phyloP scores from a whole-genome alignment of 1,140 invertebrate species.

The Diabrotica undecimpunctata region DNA sequence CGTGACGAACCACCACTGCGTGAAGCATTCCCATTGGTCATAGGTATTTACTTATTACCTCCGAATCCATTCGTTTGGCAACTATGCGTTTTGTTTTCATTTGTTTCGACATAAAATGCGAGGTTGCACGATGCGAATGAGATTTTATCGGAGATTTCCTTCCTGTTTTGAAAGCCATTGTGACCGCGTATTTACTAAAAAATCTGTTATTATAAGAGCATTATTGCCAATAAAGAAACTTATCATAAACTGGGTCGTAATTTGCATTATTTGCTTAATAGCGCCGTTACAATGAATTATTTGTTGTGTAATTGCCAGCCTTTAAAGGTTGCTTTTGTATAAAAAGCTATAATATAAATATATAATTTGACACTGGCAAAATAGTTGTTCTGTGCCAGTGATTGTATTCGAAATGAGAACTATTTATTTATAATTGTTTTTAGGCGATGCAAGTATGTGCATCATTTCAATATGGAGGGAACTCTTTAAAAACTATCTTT shows the following conservation, averaged over 20 bases:
- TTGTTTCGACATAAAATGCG: slow-evolving; percentile 5
- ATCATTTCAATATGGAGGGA: no score
- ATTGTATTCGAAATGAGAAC: no score
- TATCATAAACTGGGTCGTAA: background rate
- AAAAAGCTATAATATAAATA: background rate
- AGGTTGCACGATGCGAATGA: slow-evolving; percentile 3
- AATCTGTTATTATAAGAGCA: slow-evolving; percentile 9
- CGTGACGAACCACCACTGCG: no score
- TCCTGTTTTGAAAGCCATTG: slow-evolving; percentile 4
- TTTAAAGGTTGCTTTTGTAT: background rate
- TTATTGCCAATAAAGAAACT: slow-evolving; percentile 8
- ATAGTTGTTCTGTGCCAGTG: background rate
- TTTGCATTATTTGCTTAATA: slow-evolving; percentile 3
- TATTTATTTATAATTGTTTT: no score
- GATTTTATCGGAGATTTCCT: slow-evolving; percentile 9
- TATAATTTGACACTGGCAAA: background rate
- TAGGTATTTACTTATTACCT: background rate
- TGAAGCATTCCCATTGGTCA: no score
- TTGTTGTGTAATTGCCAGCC: slow-evolving; percentile 1
- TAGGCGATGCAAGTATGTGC: no score
- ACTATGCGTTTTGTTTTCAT: slow-evolving; percentile 7
- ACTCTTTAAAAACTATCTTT: no score
- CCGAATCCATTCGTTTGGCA: slow-evolving; percentile 3
- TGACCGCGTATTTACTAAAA: slow-evolving; percentile 1
- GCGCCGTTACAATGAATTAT: slow-evolving; percentile 2